Evolutionary conservation across 2,113 vertebrate genomes (phyloP), one percentile per base, ranked within the genome.

Genomic region (Callopanchax toddi): DNA sequence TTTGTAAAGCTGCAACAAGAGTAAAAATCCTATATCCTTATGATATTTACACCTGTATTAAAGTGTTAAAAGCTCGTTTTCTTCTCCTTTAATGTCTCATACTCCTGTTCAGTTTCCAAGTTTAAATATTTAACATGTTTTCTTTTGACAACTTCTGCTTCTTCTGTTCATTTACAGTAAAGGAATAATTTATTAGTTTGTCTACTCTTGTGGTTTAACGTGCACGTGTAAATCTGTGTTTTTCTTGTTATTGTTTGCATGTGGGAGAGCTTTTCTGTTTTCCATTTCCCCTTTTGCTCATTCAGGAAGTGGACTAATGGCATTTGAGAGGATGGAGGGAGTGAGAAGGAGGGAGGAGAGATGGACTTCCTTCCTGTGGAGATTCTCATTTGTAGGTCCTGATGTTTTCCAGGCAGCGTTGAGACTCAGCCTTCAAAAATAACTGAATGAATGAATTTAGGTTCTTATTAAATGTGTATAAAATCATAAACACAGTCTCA

Each of bases 301-400:
- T 93, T 93, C 94, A 94, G 94, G 95, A 97, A 95, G 92, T 93
- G 69, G 87, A 91, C 92, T 95, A 95, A 94, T 96, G 93, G 92
- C 48, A 60, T 89, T 93, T 90, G 84, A 81, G 91, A 91, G 92
- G 82, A 90, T 88, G 82, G 75, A 85, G 78, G 76, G 86, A 91
- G 92, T 83, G 87, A 90, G 90, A 90, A 91, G 58, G 76, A 72
- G 75, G 61, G 83, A 77, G 74, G 76, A 78, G 77, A 69, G 71
- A 76, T n/a, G 29, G 52, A 69, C 72, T 84, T 86, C 74, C 85
- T 84, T 90, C 87, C 86, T 87, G 80, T 86, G 60, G 78, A 64
- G 76, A 71, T 72, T 85, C 77, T 73, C 81, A 73, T 83, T 79
- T 52, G 54, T 65, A 77, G 74, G 78, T 78, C 83, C 79, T 84